Evolutionary conservation across 2,888 invertebrate genomes (phyloP).

Genomic region (Meteorus colon): DNA sequence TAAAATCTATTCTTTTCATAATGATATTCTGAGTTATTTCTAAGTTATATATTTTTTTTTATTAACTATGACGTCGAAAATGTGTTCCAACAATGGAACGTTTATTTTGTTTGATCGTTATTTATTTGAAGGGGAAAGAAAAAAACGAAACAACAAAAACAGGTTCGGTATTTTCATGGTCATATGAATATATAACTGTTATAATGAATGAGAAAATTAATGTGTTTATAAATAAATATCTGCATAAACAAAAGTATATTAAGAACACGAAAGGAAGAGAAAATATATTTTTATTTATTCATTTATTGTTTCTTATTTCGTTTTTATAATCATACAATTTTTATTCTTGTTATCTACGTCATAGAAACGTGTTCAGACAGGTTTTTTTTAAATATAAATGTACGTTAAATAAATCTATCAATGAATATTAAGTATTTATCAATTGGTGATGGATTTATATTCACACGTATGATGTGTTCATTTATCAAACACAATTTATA

Average conservation of each 20-base stretch:
- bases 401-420: background rate
- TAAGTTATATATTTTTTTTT: background rate
- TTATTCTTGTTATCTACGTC: background rate
- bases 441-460: too few relatives aligned
- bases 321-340: background rate
- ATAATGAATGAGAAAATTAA: background rate
- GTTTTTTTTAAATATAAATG: conserved; percentile 1
- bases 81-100: background rate
- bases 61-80: background rate
- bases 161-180: background rate
- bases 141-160: background rate
- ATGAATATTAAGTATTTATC: background rate
- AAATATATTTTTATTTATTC: background rate
- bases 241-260: too few relatives aligned
- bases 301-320: background rate
- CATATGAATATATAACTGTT: background rate
- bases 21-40: background rate
- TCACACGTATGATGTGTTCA: too few relatives aligned
- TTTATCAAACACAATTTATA: too few relatives aligned
- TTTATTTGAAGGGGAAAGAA: background rate
- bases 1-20: conserved; percentile 3
- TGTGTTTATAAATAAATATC: too few relatives aligned
- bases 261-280: too few relatives aligned
- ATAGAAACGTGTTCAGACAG: background rate
- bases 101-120: conserved; percentile 5